Evolutionary conservation across 2,888 invertebrate species (phyloP), one percentile per base, ranked within the genome.

Genomic region (Lysandra bellargus): DNA sequence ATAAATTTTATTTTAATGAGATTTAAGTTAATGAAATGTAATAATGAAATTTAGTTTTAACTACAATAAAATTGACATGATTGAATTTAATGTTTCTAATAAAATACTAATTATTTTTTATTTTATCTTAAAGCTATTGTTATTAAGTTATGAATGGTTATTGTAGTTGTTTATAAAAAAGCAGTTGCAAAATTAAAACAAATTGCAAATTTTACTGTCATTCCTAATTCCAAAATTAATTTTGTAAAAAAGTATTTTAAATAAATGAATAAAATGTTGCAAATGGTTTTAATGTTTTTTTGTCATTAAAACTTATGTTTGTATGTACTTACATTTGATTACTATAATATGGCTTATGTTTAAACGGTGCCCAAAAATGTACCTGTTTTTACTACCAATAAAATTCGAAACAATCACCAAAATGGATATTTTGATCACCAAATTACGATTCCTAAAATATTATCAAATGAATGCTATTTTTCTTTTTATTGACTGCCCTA

Each of bases 241-340:
- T 77, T 61, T 82, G 79, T 79, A 87, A 88, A 89, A 85, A 88
- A 89, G 87, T 88, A 84, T 84, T 5, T 4, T 40, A 40, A 84
- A 37, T 37, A 37, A 88, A 53, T 49, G n/a, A 78, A 88, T 89
- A 89, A 90, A 90, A 87, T 91, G 89, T 89, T 90, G 88, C 87
- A 85, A 83, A 88, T 87, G 85, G 83, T 83, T 81, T 76, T 78
- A 12, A 49, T 78, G 44, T 61, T 79, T 80, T 78, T 49, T 61
- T 9, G 9, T 44, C 40, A 49, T 49, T 40, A 53, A 3, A 74
- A 80, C 72, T 23, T 7, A 74, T 6, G 17, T 33, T 23, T 7
- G n/a, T 30, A 7, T 40, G 12, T 37, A 49, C 17, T 44, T 49
- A 14, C 9, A 30, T 7, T 40, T 17, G 40, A 12, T 73, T n/a